These are phyloP conservation scores for Stictocephala bisonia DNA, from an alignment of 2,888 invertebrate species.

Conservation along the genomic window DNA sequence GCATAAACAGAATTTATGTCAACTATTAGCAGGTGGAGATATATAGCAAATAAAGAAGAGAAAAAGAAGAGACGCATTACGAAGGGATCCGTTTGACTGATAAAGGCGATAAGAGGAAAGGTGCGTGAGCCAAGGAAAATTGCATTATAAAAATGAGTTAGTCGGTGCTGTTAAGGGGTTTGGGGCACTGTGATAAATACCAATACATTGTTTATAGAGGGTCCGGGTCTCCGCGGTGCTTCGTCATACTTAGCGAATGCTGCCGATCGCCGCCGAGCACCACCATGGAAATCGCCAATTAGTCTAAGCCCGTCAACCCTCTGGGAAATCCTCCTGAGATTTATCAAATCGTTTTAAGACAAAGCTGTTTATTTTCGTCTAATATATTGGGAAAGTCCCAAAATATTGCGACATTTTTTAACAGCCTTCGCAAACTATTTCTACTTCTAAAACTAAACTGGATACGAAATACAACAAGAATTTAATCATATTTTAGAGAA, in stretches of 20 bases:
- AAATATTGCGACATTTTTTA: too few relatives aligned
- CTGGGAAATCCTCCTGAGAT: neutral
- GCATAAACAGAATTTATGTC: too few relatives aligned
- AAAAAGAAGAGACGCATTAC: neutral
- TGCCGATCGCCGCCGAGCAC: neutral
- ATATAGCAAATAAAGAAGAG: neutral
- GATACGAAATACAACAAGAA: too few relatives aligned
- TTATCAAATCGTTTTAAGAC: too few relatives aligned
- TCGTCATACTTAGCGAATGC: constrained; percentile 50
- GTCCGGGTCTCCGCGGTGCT: constrained; percentile 43
- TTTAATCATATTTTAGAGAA: too few relatives aligned
- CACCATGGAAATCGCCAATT: constrained; percentile 17
- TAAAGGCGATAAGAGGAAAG: constrained; percentile 21
- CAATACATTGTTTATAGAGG: constrained; percentile 52
- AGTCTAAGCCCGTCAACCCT: neutral
- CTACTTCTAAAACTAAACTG: too few relatives aligned
- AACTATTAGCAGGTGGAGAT: too few relatives aligned
- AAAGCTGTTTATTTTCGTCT: too few relatives aligned
- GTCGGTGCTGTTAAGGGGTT: constrained; percentile 43
- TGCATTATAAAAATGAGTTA: constrained; percentile 48
- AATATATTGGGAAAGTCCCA: too few relatives aligned
- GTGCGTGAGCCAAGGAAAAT: constrained; percentile 30
- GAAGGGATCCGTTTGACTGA: constrained; percentile 14
- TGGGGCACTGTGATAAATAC: constrained; percentile 54
- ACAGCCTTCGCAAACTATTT: too few relatives aligned